Evolutionary conservation across 2,113 vertebrate species (phyloP).

Genomic region (Cynopterus brachyotis): DNA sequence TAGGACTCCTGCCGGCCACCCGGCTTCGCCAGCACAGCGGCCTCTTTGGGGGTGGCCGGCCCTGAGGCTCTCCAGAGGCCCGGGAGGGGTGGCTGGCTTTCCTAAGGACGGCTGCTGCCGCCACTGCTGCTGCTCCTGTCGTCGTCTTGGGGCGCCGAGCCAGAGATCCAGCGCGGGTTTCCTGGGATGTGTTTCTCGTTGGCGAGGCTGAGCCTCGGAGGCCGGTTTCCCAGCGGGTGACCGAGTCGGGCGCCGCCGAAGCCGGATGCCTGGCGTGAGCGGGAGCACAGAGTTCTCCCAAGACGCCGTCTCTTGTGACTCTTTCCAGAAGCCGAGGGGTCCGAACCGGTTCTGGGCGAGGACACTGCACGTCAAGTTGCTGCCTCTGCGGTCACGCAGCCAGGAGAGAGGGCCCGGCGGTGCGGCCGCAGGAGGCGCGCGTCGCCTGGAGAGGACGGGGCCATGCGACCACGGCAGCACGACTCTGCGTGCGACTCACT

Average conservation of each 20-base stretch:
- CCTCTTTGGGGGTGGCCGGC: constrained; percentile 53
- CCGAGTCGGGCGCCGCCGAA: background rate
- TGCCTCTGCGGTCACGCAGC: background rate
- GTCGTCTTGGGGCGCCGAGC: constrained; percentile 19
- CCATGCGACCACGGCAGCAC: background rate
- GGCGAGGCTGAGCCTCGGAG: background rate
- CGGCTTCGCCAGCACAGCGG: constrained; percentile 63
- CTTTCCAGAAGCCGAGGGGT: background rate
- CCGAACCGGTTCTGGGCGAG: background rate
- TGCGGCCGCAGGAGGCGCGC: background rate
- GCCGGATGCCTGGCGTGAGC: background rate
- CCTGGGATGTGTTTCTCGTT: background rate
- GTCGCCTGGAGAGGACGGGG: background rate
- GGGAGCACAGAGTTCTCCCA: background rate
- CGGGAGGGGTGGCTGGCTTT: constrained; percentile 21
- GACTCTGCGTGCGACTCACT: background rate
- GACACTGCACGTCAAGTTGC: background rate
- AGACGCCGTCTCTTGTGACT: background rate
- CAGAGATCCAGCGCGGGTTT: background rate
- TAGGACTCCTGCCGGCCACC: constrained; percentile 84
- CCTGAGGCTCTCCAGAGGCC: constrained; percentile 1
- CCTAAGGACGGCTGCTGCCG: constrained; percentile 71
- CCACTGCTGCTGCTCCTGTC: constrained; percentile 8
- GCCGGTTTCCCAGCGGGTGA: background rate
- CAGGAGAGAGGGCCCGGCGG: background rate